Evolutionary conservation across 2,888 invertebrate species (phyloP).

Genomic region (Sericinus montela): DNA sequence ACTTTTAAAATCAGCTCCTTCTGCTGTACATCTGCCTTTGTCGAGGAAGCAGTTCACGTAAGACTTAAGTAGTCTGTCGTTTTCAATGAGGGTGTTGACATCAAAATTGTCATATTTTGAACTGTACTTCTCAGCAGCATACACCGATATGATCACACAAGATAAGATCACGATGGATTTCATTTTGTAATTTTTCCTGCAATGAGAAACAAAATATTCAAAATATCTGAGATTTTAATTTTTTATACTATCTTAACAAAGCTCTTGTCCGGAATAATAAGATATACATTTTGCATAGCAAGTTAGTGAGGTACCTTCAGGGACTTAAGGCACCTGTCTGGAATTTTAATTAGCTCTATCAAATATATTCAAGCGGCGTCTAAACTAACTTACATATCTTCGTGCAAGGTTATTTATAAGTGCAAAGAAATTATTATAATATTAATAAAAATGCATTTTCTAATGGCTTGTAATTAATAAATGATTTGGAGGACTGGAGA

Average conservation of each 20-base stretch:
- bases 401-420: constrained; percentile 3
- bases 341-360: constrained; percentile 39
- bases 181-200: constrained; percentile 44
- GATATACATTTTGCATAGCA: constrained; percentile 36
- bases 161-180: constrained; percentile 48
- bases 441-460: not conserved
- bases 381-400: constrained; percentile 1
- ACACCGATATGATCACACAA: constrained; percentile 50
- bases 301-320: constrained; percentile 29
- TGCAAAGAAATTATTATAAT: constrained; percentile 1
- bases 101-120: constrained; percentile 86
- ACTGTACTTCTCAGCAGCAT: constrained; percentile 78
- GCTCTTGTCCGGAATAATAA: constrained; percentile 37
- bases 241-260: not conserved
- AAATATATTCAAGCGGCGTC: constrained; percentile 14
- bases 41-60: constrained; percentile 86
- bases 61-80: constrained; percentile 83
- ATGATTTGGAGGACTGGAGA: not conserved
- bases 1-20: constrained; percentile 86
- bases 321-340: constrained; percentile 40
- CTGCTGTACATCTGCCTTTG: constrained; percentile 84
- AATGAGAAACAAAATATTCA: constrained; percentile 22
- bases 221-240: not conserved
- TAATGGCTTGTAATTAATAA: not conserved
- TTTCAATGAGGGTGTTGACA: constrained; percentile 83